Evolutionary conservation across 2,113 vertebrate genomes (phyloP).

Genomic region (Microcebus griseorufus): DNA sequence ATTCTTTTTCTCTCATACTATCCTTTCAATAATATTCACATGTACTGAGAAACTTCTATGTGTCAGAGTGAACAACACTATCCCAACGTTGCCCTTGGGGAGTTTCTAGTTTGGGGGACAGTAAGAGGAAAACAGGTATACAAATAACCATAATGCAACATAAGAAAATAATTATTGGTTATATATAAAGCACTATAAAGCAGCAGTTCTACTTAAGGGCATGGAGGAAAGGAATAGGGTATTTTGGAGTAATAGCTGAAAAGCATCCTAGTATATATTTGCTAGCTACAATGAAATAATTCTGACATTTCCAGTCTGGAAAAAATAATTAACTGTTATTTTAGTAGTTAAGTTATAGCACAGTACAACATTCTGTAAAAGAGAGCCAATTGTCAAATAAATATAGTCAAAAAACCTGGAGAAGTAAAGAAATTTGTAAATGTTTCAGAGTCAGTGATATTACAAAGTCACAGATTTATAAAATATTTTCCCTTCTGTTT

Average conservation of each 20-base stretch:
- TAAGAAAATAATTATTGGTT: not conserved
- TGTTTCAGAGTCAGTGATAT: not conserved
- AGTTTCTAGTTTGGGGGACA: not conserved
- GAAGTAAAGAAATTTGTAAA: not conserved
- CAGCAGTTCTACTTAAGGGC: not conserved
- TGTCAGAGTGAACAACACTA: not conserved
- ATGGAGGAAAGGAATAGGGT: not conserved
- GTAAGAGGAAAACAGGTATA: not conserved
- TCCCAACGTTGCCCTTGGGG: not conserved
- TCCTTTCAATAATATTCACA: not conserved
- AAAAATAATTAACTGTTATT: not conserved
- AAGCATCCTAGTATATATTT: not conserved
- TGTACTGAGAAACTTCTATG: not conserved
- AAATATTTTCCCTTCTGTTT: slow-evolving; percentile 10
- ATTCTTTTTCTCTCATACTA: not conserved
- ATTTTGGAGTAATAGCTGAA: not conserved
- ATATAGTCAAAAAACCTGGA: not conserved
- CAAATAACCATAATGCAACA: not conserved
- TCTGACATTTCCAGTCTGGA: not conserved
- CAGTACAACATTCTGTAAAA: not conserved
- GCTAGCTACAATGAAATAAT: not conserved
- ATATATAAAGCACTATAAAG: not conserved
- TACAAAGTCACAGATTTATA: not conserved
- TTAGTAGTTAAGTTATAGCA: not conserved
- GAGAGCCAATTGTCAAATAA: not conserved